Percentiles rank a stretch among this genome's conserved stretches.
Conservation (phyloP, 2,888 invertebrate genomes). For the Leptura quadrifasciata region DNA sequence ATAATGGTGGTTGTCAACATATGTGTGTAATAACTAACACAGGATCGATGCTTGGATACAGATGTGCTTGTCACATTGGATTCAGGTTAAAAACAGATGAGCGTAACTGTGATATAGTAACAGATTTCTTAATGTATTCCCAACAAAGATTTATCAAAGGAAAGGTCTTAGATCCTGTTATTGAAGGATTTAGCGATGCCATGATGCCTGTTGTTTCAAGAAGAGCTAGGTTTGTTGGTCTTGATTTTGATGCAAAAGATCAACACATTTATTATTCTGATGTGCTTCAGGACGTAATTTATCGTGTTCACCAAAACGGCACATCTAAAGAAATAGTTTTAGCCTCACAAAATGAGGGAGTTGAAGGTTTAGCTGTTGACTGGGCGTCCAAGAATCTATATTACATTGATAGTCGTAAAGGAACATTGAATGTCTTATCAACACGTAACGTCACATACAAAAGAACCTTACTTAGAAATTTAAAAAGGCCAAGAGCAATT, state of each 20-base stretch:
- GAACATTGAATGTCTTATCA: constrained; percentile 93
- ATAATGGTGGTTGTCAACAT: constrained; percentile 93
- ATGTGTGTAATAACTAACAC: constrained; percentile 92
- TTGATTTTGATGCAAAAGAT: constrained; percentile 94
- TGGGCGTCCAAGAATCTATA: constrained; percentile 97
- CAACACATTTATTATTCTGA: constrained; percentile 98
- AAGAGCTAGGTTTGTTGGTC: constrained; percentile 93
- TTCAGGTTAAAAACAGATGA: constrained; percentile 85
- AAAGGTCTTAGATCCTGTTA: constrained; percentile 89
- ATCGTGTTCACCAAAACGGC: constrained; percentile 86
- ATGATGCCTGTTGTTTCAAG: constrained; percentile 95
- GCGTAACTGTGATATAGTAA: constrained; percentile 86
- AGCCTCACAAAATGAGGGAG: constrained; percentile 97
- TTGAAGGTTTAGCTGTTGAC: constrained; percentile 95
- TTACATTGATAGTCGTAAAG: constrained; percentile 95
- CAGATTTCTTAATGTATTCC: constrained; percentile 95
- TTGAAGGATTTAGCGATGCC: constrained; percentile 95
- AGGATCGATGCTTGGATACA: constrained; percentile 85
- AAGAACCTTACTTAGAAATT: constrained; percentile 87
- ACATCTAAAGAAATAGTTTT: constrained; percentile 91
- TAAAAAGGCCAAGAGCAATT: constrained; percentile 95
- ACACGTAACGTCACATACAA: constrained; percentile 90
- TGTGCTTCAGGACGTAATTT: constrained; percentile 95
- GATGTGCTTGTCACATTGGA: constrained; percentile 95
- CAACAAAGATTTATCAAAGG: constrained; percentile 96